A percentile compares a stretch with the other conserved stretches of the same genome.
Evolutionary conservation across 2,113 vertebrate genomes (phyloP).

Genomic region (Lophura nycthemera): DNA sequence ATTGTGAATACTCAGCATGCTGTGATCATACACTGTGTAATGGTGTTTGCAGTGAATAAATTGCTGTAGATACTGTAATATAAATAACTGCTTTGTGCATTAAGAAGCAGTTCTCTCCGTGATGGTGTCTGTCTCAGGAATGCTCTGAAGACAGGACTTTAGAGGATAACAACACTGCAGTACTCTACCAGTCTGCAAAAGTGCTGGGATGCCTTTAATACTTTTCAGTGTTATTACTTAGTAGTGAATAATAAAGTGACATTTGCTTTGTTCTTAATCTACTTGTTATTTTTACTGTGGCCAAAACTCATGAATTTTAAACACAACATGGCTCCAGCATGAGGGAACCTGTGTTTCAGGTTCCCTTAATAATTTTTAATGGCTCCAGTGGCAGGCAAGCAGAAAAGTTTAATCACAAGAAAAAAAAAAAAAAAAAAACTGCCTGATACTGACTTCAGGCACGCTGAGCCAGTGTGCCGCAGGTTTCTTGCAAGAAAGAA

Average conservation of each 20-base stretch:
- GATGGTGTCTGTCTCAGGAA: constrained; percentile 35
- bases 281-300: not conserved
- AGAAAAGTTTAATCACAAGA: not conserved
- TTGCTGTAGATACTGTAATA: constrained; percentile 69
- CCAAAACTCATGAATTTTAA: not conserved
- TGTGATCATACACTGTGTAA: constrained; percentile 66
- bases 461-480: not conserved
- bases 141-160: constrained; percentile 4
- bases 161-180: constrained; percentile 22
- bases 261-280: not conserved
- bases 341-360: not conserved
- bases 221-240: constrained; percentile 29
- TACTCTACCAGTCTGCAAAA: constrained; percentile 16
- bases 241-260: not conserved
- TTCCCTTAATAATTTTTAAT: not conserved
- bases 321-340: not conserved
- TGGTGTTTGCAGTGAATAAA: constrained; percentile 70
- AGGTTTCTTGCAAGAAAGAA: not conserved
- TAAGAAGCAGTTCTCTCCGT: constrained; percentile 39
- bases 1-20: constrained; percentile 56
- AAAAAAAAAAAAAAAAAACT: not conserved
- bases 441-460: not conserved
- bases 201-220: not conserved
- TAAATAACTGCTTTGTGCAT: constrained; percentile 62
- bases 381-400: not conserved